Base-by-base conservation (phyloP, 2,113 vertebrate genomes). In the Uropsilus gracilis region DNA sequence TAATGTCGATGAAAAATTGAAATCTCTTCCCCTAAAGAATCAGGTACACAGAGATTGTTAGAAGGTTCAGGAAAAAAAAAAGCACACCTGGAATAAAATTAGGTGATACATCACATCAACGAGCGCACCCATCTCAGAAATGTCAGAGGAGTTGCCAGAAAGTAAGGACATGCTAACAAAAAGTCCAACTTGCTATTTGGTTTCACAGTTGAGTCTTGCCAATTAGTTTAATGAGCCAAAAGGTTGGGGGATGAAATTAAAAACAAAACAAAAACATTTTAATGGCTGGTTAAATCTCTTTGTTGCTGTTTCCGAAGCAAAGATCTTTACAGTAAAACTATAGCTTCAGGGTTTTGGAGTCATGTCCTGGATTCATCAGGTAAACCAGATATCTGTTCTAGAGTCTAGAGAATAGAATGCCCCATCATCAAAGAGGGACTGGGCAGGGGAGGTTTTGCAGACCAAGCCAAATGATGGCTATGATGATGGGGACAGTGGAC, bases 211-310 rank as follows among this genome's bases (percentile, higher is more conserved):
- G 28, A 64, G 42, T 2, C 13, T 17, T 68, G 14, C 37, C 20
- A 75, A 80, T 20, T 66, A 39, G 86, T 34, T 3, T 26, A 76
- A 94, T 4, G 18, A 48, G 34, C 14, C 8, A 53, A 50, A 69
- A 61, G 2, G 13, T 3, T 68, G 22, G 5, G 18, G 26, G 3
- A 30, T 37, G 4, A 14, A 77, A 95, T 61, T 76, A n/a, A n/a
- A n/a, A n/a, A n/a, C n/a, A n/a, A n/a, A n/a, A n/a, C 44, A 90
- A 53, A 91, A 90, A 64, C n/a, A 53, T n/a, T 13, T 5, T 26
- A 69, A 71, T 66, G 16, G 34, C 6, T 26, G 3, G 5, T 69
- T 24, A 34, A 10, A 69, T 53, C 66, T 82, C 8, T 93, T 11
- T 12, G 20, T 61, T 82, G 26, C 13, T 88, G 28, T 9, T 3